Evolutionary conservation across 2,888 invertebrate species (phyloP), one percentile per base, ranked within the genome.

Genomic region (Thalpophila matura): DNA sequence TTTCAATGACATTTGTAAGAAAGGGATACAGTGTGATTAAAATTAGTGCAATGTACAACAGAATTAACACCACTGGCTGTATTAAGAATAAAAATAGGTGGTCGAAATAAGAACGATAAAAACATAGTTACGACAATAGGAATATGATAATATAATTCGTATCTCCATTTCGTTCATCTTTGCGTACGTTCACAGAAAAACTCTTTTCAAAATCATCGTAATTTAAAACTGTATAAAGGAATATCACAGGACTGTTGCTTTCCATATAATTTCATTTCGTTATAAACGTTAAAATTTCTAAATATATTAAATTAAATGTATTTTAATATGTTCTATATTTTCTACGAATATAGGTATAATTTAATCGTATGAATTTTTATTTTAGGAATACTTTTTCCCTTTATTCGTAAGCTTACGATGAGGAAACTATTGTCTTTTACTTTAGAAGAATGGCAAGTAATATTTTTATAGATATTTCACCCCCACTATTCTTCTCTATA

Each of bases 231-330:
- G 27, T 57, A 51, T 27, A 10, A 29, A 74, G 58, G 60, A 74
- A 76, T 74, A 76, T 76, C 76, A 76, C 79, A 76, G 79, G 27
- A 58, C 65, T 65, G 42, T 64, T 16, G 20, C 31, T 37, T 50
- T 51, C 42, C 54, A 62, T 74, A 74, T 63, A 51, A 56, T 68
- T 74, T 67, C 0, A 65, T 71, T 57, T 60, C 55, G 49, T 33
- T 67, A 66, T 26, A 71, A 78, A 60, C 45, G 50, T 62, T 60
- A 49, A n/a, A 45, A 55, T 74, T 43, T 60, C 49, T 70, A 55
- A 38, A 55, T 64, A 56, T 65, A 57, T 20, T 66, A 71, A n/a
- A n/a, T n/a, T n/a, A n/a, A n/a, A n/a, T n/a, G 57, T 75, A 66
- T 78, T 66, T 66, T n/a, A 65, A 75, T 54, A 40, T 51, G 24